A percentile compares a stretch with the other conserved stretches of the same genome.
Evolutionary conservation across 1,140 invertebrate species (phyloP).

Genomic region (Heliconius melpomene): DNA sequence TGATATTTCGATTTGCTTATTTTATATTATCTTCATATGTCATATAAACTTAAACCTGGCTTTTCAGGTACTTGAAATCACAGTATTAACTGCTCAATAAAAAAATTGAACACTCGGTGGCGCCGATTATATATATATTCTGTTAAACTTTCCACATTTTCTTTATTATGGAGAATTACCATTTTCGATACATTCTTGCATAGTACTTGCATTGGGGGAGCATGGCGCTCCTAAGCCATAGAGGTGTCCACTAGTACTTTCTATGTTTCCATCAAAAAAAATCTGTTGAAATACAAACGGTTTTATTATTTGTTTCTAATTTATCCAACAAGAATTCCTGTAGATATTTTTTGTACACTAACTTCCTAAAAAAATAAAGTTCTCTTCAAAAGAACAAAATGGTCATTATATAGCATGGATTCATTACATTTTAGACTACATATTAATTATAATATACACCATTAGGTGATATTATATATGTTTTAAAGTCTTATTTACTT

Average conservation of each 20-base stretch:
- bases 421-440: too few relatives aligned
- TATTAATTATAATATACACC: too few relatives aligned
- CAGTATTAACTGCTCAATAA: constrained; percentile 41
- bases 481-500: too few relatives aligned
- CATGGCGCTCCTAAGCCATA: constrained; percentile 96
- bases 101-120: constrained; percentile 37
- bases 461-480: too few relatives aligned
- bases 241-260: constrained; percentile 96
- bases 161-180: constrained; percentile 84
- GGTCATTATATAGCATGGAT: too few relatives aligned
- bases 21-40: constrained; percentile 27
- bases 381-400: too few relatives aligned
- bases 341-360: too few relatives aligned
- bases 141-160: constrained; percentile 1
- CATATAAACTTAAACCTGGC: constrained; percentile 43
- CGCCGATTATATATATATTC: constrained; percentile 21
- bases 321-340: not conserved
- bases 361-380: too few relatives aligned
- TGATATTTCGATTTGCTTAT: not conserved
- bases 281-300: constrained; percentile 85
- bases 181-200: constrained; percentile 88
- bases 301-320: not conserved
- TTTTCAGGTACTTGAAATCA: constrained; percentile 47
- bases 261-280: constrained; percentile 99
- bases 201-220: constrained; percentile 90